Percentiles rank a stretch among this genome's conserved stretches.
Evolutionary conservation across 2,888 invertebrate species (phyloP).

Genomic region (Yponomeuta evonymella): DNA sequence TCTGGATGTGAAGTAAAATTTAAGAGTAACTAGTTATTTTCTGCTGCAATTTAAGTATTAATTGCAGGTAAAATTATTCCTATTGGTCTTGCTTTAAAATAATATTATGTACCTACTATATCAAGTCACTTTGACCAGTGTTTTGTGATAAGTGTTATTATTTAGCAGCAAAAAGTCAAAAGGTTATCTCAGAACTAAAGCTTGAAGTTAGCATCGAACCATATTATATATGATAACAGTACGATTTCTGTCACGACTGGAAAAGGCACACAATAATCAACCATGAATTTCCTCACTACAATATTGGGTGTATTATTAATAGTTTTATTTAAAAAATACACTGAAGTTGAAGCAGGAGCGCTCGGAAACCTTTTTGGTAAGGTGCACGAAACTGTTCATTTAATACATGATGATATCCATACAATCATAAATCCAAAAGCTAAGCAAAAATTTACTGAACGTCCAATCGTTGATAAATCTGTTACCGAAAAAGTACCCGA

Average conservation of each 20-base stretch:
- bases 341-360: conserved; percentile 32
- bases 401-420: conserved; percentile 34
- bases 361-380: conserved; percentile 34
- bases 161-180: background rate
- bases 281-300: conserved; percentile 13
- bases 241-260: background rate
- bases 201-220: background rate
- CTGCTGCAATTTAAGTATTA: too few relatives aligned
- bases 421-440: conserved; percentile 22
- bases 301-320: background rate
- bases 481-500: background rate
- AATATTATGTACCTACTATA: background rate
- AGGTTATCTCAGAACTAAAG: background rate
- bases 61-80: too few relatives aligned
- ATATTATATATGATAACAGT: background rate
- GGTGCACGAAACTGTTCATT: conserved; percentile 31
- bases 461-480: background rate
- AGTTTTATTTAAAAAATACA: background rate
- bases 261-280: conserved; percentile 13
- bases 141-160: background rate
- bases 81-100: too few relatives aligned
- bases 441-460: background rate
- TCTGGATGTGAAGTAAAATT: too few relatives aligned
- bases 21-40: too few relatives aligned
- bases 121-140: background rate